Percentiles rank a stretch among this genome's conserved stretches.
phyloP scores from a whole-genome alignment of 2,888 invertebrate species.

The Labia minor region DNA sequence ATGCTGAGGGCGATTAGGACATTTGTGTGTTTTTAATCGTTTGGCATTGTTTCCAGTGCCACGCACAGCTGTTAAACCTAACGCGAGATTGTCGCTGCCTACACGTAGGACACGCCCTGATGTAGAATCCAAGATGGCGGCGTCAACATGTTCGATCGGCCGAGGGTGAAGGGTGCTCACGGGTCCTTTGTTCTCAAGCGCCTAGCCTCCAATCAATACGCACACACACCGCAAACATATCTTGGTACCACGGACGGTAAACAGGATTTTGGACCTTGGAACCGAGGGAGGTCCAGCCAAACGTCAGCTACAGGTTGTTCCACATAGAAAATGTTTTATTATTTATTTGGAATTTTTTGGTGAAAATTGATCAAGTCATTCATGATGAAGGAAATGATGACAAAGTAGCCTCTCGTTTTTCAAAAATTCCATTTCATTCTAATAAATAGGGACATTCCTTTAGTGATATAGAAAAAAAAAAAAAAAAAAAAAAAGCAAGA shows the following conservation, averaged over 20 bases:
- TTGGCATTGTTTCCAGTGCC: no score
- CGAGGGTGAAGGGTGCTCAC: slow-evolving; percentile 13
- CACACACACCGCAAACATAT: slow-evolving; percentile 4
- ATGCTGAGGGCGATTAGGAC: no score
- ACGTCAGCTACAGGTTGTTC: neutral
- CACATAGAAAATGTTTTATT: neutral
- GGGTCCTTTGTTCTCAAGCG: slow-evolving; percentile 9
- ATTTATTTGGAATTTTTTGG: neutral
- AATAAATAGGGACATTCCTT: slow-evolving; percentile 7
- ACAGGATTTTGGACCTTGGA: neutral
- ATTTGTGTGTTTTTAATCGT: no score
- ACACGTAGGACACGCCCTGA: slow-evolving; percentile 20
- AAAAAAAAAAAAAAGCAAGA: slow-evolving; percentile 4
- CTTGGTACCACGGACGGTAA: neutral
- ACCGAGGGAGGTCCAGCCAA: neutral
- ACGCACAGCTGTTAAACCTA: no score
- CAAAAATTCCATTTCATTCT: neutral
- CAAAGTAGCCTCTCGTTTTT: neutral
- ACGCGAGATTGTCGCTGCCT: neutral
- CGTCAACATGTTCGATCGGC: slow-evolving; percentile 23
- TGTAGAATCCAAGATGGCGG: slow-evolving; percentile 23
- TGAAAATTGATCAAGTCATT: neutral
- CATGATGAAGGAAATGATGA: neutral
- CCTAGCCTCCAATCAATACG: slow-evolving; percentile 1
- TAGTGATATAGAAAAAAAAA: no score